These are phyloP conservation scores for Girardinus metallicus DNA, from an alignment of 2,797 vertebrate genomes.

Conservation along the genomic window DNA sequence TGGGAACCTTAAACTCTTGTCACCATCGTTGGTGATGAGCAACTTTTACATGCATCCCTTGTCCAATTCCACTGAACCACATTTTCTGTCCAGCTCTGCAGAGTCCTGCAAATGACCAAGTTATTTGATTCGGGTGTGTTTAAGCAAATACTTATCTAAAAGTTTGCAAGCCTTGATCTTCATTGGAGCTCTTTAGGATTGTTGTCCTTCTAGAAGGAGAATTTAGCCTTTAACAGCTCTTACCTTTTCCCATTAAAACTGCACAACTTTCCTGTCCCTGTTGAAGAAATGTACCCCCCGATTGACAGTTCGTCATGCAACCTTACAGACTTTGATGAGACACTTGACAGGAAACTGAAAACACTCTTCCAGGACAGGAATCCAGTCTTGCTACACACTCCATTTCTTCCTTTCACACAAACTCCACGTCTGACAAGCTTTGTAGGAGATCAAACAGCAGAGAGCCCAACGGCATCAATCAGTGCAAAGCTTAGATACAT, in stretches of 20 bases:
- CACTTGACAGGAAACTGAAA: constrained; percentile 87
- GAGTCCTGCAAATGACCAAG: background rate
- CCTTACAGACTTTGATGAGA: constrained; percentile 86
- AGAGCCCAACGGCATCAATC: background rate
- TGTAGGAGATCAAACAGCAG: constrained; percentile 25
- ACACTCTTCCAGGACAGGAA: constrained; percentile 83
- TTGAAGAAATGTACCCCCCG: constrained; percentile 12
- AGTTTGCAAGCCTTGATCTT: background rate
- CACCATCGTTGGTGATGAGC: background rate
- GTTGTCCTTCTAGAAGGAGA: background rate
- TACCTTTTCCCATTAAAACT: background rate
- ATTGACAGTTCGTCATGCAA: constrained; percentile 86
- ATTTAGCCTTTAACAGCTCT: background rate
- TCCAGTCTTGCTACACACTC: background rate
- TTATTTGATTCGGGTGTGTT: background rate
- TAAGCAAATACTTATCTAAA: background rate
- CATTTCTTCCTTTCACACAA: constrained; percentile 15
- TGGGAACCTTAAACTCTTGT: background rate
- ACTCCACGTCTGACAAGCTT: constrained; percentile 1
- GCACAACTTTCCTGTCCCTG: background rate
- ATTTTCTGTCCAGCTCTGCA: background rate
- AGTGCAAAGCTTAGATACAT: constrained; percentile 20
- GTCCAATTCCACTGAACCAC: background rate
- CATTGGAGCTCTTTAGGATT: background rate
- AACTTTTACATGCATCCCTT: background rate